Percentiles rank a stretch among this genome's conserved stretches.
These are phyloP conservation scores for Drosophila oshimai DNA, from an alignment of 1,140 invertebrate species.

Conservation along the genomic window DNA sequence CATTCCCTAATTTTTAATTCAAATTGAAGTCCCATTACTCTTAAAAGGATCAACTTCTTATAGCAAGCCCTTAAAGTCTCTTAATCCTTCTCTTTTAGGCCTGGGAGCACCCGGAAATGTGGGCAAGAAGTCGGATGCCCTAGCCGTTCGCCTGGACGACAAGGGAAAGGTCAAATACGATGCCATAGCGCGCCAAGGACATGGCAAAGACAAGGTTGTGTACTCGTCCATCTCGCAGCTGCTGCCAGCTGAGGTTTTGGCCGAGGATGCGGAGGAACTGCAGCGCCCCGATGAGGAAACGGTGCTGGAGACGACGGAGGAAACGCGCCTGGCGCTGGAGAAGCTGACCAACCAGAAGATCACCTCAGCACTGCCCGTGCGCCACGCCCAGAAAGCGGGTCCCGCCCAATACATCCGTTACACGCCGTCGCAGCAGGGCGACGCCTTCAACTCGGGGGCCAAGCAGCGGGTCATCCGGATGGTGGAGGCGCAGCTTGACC, in stretches of 20 bases:
- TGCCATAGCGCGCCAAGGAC: slow-evolving; percentile 96
- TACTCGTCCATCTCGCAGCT: slow-evolving; percentile 98
- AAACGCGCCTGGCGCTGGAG: slow-evolving; percentile 91
- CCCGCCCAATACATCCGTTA: slow-evolving; percentile 98
- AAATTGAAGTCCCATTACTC: too few species aligned
- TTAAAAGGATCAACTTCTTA: too few species aligned
- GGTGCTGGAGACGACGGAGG: slow-evolving; percentile 93
- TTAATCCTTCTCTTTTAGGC: slow-evolving; percentile 77
- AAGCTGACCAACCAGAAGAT: slow-evolving; percentile 95
- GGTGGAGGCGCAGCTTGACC: slow-evolving; percentile 98
- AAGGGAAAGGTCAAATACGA: slow-evolving; percentile 98
- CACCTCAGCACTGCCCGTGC: slow-evolving; percentile 95
- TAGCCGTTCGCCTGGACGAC: slow-evolving; percentile 96
- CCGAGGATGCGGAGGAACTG: slow-evolving; percentile 94
- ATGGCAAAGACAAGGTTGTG: slow-evolving; percentile 98
- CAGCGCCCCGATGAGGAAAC: slow-evolving; percentile 94
- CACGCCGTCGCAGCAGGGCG: slow-evolving; percentile 98
- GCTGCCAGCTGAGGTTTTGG: slow-evolving; percentile 95
- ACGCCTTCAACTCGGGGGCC: slow-evolving; percentile 97
- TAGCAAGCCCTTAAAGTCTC: background rate
- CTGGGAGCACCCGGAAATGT: slow-evolving; percentile 91
- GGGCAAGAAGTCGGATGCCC: slow-evolving; percentile 89
- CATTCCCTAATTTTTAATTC: too few species aligned
- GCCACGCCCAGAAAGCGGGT: slow-evolving; percentile 93
- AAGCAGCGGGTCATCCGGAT: slow-evolving; percentile 98